Base-by-base conservation (phyloP, 2,113 vertebrate genomes). In the Eolophus roseicapilla region DNA sequence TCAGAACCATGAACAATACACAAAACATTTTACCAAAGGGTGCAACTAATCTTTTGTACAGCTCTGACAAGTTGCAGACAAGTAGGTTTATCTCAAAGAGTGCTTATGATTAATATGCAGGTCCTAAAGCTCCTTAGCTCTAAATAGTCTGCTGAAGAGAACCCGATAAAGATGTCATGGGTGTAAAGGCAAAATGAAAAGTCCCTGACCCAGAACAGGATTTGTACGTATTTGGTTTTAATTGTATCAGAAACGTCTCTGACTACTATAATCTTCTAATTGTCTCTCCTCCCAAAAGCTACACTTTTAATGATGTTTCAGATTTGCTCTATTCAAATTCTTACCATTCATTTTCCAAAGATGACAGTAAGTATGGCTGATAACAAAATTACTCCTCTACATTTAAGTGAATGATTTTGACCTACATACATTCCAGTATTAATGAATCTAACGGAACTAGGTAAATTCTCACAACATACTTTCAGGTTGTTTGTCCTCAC, bases 51-150 rank as follows among this genome's bases (percentile, higher is more conserved):
- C 96, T 98, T 97, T 92, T 91, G 93, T 92, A 95, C 52, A 88
- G 96, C 96, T 97, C 97, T 98, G 95, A 97, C 97, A 98, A 98
- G 95, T 92, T 96, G 96, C 93, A 97, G 94, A 89, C 97, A 95
- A 89, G 96, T 68, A 97, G 90, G 93, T 97, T 98, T 98, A 98
- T 98, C 97, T 98, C 96, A 92, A 96, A 95, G 87, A 98, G 81
- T 84, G 87, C 69, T 86, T 92, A 88, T 97, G 93, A 98, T 97
- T 97, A 97, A 98, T 97, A 96, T 91, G 83, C 88, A 96, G 96
- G 87, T 97, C 92, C 79, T 97, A 98, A 98, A 98, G 96, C 97
- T 98, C 91, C 96, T 98, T 97, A 98, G 92, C 96, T 97, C 87
- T 91, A 67, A 97, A 94, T 81, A 74, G 88, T 82, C 85, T 96